Percentiles rank a stretch among this genome's conserved stretches.
phyloP scores from a whole-genome alignment of 2,797 vertebrate species.

The Clarias fuscus region DNA sequence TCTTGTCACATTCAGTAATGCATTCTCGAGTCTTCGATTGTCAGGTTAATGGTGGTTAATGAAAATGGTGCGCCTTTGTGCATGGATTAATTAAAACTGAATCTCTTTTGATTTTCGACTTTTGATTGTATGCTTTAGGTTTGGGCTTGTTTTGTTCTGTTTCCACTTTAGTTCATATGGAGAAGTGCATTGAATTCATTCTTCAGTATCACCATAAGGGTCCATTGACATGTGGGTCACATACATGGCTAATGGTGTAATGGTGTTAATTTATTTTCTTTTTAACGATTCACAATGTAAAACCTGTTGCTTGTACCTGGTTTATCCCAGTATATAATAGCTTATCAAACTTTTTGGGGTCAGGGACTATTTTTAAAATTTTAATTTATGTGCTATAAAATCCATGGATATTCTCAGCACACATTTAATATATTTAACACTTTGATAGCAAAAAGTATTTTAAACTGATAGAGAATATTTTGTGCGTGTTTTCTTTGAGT shows the following conservation, averaged over 20 bases:
- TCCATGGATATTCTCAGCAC: neutral
- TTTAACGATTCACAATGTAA: neutral
- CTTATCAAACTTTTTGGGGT: neutral
- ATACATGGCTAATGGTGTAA: constrained; percentile 47
- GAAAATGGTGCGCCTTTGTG: constrained; percentile 45
- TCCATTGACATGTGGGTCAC: constrained; percentile 48
- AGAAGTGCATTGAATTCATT: constrained; percentile 32
- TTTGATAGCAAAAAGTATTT: no score
- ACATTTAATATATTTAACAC: neutral
- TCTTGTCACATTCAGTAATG: constrained; percentile 41
- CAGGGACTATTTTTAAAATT: neutral
- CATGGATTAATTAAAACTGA: constrained; percentile 62
- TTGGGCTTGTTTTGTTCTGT: constrained; percentile 58
- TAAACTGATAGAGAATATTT: no score
- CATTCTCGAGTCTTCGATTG: constrained; percentile 51
- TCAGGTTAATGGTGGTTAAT: constrained; percentile 60
- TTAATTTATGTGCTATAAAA: neutral
- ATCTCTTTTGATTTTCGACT: constrained; percentile 61
- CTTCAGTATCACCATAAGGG: constrained; percentile 43
- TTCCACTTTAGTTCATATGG: constrained; percentile 50
- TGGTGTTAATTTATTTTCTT: neutral
- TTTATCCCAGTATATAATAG: neutral
- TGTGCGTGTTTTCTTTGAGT: no score
- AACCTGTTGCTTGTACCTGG: neutral
- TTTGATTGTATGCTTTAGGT: constrained; percentile 52